Base-by-base conservation (phyloP, 2,888 invertebrate genomes). In the Lasius platythorax region DNA sequence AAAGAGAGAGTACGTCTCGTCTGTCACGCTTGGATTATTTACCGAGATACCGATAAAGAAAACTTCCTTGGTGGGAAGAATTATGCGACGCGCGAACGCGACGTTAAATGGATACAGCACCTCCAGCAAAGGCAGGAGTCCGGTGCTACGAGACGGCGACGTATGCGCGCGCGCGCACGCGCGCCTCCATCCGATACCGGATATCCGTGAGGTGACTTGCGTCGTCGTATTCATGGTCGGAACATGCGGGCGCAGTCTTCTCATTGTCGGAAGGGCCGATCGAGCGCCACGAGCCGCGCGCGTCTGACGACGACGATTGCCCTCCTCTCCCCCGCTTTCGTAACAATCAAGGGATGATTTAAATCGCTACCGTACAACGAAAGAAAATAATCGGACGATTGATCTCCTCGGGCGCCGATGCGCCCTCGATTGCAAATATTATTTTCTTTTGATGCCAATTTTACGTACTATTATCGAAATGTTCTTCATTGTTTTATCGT, bases 131-230 rank as follows among this genome's bases (percentile, higher is more conserved):
- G 9, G 23, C 56, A 66, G 46, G 15, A 53, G 75, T 11, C 50
- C 37, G 81, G 76, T 61, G 30, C 53, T 74, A 58, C 74, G 66
- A 28, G 87, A 84, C 82, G 72, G 76, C 67, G 86, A 86, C 82
- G 67, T 66, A 86, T 30, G 73, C 70, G 81, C 85, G 85, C 83
- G 82, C 78, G 85, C 56, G 73, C 70, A 78, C 85, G 85, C 83
- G 82, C 78, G 85, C 56, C 66, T 79, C 73, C 87, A 91, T 91
- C 91, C 85, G 53, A 87, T 90, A 93, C 94, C 94, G 94, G 94
- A 94, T 94, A 93, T 94, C 93, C 93, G 94, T 91, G 93, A 93
- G 91, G 91, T 91, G 93, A 92, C 92, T 90, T 61, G 79, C 46
- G 40, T 56, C 40, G 66, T 61, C 70, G 78, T 58, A 64, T 63